phyloP scores from a whole-genome alignment of 2,888 invertebrate genomes.

The Stegophylla sp. region DNA sequence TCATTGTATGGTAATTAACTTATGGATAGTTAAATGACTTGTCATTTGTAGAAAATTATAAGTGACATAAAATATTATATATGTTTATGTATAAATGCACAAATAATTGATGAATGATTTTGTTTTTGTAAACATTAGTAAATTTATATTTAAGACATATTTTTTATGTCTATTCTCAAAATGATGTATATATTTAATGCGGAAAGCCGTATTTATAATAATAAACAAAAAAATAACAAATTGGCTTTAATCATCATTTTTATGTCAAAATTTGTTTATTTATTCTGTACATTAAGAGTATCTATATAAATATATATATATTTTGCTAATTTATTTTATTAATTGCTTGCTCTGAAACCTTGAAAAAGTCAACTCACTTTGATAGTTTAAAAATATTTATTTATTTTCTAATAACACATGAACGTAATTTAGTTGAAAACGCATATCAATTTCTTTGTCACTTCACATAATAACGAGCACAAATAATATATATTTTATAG shows the following conservation, averaged over 20 bases:
- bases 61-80: too few relatives aligned
- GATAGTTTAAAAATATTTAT: background rate
- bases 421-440: background rate
- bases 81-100: too few relatives aligned
- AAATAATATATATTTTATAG: too few relatives aligned
- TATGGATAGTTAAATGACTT: too few relatives aligned
- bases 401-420: background rate
- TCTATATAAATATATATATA: too few relatives aligned
- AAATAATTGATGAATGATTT: too few relatives aligned
- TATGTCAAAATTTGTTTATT: background rate
- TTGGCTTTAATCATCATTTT: slow-evolving; percentile 8
- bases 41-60: too few relatives aligned
- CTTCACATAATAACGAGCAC: too few relatives aligned
- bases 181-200: background rate
- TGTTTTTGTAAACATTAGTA: too few relatives aligned
- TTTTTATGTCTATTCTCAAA: background rate
- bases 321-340: background rate
- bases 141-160: background rate
- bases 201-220: background rate
- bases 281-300: background rate
- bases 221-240: slow-evolving; percentile 2
- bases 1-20: too few relatives aligned
- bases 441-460: background rate
- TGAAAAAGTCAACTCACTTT: background rate
- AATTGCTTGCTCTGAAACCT: background rate